Evolutionary conservation across 2,888 invertebrate species (phyloP).

Genomic region (Ctenicera cuprea): DNA sequence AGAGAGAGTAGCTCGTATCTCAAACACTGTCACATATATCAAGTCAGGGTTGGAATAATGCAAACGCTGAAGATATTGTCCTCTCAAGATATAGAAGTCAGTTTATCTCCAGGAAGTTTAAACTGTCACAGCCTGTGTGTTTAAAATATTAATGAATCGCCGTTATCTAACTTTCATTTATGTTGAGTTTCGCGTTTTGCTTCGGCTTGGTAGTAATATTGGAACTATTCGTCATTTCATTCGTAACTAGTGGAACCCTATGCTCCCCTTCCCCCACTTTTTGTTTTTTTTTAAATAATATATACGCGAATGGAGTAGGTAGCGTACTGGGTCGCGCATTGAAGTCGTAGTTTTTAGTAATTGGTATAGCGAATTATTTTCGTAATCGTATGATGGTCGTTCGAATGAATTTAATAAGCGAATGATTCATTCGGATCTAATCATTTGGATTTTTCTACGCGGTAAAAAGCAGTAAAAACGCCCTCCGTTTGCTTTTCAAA

Average conservation of each 20-base stretch:
- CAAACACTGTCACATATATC: conserved; percentile 53
- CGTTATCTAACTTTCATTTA: conserved; percentile 31
- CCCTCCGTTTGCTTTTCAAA: too few relatives aligned
- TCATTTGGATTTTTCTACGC: too few relatives aligned
- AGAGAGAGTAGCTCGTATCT: conserved; percentile 51
- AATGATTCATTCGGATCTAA: too few relatives aligned
- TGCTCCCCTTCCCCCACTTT: too few relatives aligned
- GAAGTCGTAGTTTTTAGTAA: too few relatives aligned
- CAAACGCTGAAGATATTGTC: conserved; percentile 50
- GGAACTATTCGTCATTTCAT: not conserved
- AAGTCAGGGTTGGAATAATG: conserved; percentile 45
- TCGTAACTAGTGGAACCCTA: not conserved
- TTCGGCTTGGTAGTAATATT: not conserved
- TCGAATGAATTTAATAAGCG: too few relatives aligned
- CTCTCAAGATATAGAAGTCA: conserved; percentile 44
- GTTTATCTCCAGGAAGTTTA: conserved; percentile 48
- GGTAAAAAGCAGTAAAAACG: too few relatives aligned
- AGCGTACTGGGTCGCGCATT: too few relatives aligned
- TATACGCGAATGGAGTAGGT: too few relatives aligned
- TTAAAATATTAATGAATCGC: conserved; percentile 31
- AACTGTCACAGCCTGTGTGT: conserved; percentile 42
- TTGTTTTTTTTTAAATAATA: too few relatives aligned
- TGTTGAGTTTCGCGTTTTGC: conserved; percentile 20
- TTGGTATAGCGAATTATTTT: too few relatives aligned
- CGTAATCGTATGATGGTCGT: too few relatives aligned